Percentiles rank a stretch among this genome's conserved stretches.
phyloP scores from a whole-genome alignment of 2,113 vertebrate species.

The Macquaria ambigua region DNA sequence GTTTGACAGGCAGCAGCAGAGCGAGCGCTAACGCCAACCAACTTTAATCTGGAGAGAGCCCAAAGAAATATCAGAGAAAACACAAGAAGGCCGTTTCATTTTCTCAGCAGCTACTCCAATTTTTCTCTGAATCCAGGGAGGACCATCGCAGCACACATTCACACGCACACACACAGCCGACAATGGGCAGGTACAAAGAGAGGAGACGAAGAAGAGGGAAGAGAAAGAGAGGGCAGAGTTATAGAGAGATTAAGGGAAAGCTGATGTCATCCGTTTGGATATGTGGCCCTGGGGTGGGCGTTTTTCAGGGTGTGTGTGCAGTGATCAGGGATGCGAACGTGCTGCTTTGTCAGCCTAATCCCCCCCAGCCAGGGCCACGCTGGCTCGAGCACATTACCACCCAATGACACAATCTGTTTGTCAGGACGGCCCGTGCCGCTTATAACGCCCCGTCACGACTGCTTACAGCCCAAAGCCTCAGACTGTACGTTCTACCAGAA shows the following conservation, averaged over 20 bases:
- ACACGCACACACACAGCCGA: background rate
- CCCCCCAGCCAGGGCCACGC: slow-evolving; percentile 48
- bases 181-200: slow-evolving; percentile 38
- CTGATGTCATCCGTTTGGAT: slow-evolving; percentile 80
- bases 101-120: slow-evolving; percentile 51
- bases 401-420: slow-evolving; percentile 78
- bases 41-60: slow-evolving; percentile 48
- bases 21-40: slow-evolving; percentile 1
- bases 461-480: slow-evolving; percentile 15
- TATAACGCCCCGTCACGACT: slow-evolving; percentile 13
- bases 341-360: slow-evolving; percentile 83
- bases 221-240: slow-evolving; percentile 35
- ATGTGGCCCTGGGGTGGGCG: slow-evolving; percentile 38
- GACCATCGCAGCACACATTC: background rate
- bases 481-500: background rate
- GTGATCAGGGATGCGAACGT: slow-evolving; percentile 63
- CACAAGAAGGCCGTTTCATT: slow-evolving; percentile 15
- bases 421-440: slow-evolving; percentile 19
- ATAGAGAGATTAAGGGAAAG: slow-evolving; percentile 62
- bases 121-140: slow-evolving; percentile 6
- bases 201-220: slow-evolving; percentile 21
- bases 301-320: slow-evolving; percentile 45
- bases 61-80: slow-evolving; percentile 16
- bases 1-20: slow-evolving; percentile 41
- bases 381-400: slow-evolving; percentile 65